Evolutionary conservation across 2,888 invertebrate genomes (phyloP), one percentile per base, ranked within the genome.

Genomic region (Phyllotreta cruciferae): DNA sequence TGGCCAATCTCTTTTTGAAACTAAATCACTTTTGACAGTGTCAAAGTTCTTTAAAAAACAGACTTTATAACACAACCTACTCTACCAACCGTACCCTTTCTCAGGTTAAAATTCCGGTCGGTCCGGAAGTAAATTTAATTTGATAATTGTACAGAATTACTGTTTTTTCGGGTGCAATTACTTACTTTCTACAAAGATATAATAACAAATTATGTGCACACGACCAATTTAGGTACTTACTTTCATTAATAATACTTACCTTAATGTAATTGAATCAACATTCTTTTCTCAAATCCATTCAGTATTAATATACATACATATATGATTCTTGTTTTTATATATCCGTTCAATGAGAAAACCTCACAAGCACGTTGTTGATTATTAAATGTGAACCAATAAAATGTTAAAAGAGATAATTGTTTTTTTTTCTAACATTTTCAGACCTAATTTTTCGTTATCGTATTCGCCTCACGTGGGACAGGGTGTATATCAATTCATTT

Each of bases 171-270:
- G 24, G 24, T 24, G 24, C 24, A 24, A 24, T 24, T 24, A 24
- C 24, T 24, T 24, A 24, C 24, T 24, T 24, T 24, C 24, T 24
- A 24, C 24, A 24, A 24, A 3, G 4, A 24, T 24, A 24, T 24
- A 24, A 24, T 49, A 53, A 53, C 42, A n/a, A 47, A 63, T 56
- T 45, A 55, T 62, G 65, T 66, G 66, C 65, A 66, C 65, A 60
- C 52, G 67, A 67, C 67, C 67, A 67, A 67, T 54, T 54, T 45
- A 56, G 13, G 37, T 54, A 53, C 8, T 14, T 49, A 49, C 9
- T 35, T 54, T 55, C n/a, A 37, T 37, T 49, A 41, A 38, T 50
- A 39, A 37, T 24, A 50, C 6, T 7, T 36, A 36, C 37, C 34
- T 11, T 5, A 39, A 14, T 38, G n/a, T 44, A 35, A 9, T 39